These are phyloP conservation scores for Pangasius sanitwongsei DNA, from an alignment of 2,797 vertebrate species.

Conservation along the genomic window DNA sequence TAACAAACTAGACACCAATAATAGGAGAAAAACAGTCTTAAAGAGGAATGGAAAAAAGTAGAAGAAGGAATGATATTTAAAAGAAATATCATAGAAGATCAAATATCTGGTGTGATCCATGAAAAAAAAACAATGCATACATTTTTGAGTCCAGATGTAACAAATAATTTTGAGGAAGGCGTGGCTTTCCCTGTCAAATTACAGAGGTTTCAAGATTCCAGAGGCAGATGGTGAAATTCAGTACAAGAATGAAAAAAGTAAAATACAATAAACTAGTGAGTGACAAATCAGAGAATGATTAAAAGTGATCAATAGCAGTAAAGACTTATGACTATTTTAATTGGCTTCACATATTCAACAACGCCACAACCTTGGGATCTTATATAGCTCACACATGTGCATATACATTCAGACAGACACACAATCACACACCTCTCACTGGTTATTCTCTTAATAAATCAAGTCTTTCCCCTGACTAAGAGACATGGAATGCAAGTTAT, in stretches of 20 bases:
- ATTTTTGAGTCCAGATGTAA: slow-evolving; percentile 66
- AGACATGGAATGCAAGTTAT: slow-evolving; percentile 50
- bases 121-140: slow-evolving; percentile 69
- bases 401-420: slow-evolving; percentile 36
- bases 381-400: slow-evolving; percentile 34
- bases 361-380: background rate
- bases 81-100: slow-evolving; percentile 23
- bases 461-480: slow-evolving; percentile 45
- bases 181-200: slow-evolving; percentile 65
- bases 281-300: slow-evolving; percentile 30
- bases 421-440: slow-evolving; percentile 31
- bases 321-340: slow-evolving; percentile 14
- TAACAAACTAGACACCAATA: slow-evolving; percentile 40
- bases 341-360: slow-evolving; percentile 21
- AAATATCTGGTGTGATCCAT: slow-evolving; percentile 54
- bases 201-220: slow-evolving; percentile 51
- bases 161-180: slow-evolving; percentile 54
- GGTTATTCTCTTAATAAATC: slow-evolving; percentile 43
- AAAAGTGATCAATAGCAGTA: slow-evolving; percentile 22
- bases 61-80: slow-evolving; percentile 26
- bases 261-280: slow-evolving; percentile 41
- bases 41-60: slow-evolving; percentile 27
- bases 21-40: slow-evolving; percentile 9
- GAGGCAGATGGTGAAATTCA: slow-evolving; percentile 53
- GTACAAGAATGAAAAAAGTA: slow-evolving; percentile 60